phyloP scores from a whole-genome alignment of 2,888 invertebrate species.

The Xestia rhomboidea region DNA sequence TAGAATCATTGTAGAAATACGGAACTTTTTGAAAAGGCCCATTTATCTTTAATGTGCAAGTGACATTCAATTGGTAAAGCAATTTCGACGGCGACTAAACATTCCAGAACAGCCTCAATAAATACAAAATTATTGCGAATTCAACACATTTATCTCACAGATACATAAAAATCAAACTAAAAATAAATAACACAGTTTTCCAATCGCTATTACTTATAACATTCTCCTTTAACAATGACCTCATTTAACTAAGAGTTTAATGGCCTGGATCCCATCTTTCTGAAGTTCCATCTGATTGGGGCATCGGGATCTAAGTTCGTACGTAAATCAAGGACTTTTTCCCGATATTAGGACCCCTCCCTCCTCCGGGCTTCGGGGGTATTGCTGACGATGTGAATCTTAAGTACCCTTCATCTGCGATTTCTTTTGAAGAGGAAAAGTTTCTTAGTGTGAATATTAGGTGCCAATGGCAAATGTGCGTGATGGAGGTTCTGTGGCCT shows the following conservation, averaged over 20 bases:
- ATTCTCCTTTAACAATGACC: conserved; percentile 18
- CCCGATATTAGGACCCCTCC: conserved; percentile 42
- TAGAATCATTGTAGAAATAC: too few relatives aligned
- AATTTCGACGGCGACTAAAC: not conserved
- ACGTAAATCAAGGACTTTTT: conserved; percentile 63
- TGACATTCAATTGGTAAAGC: not conserved
- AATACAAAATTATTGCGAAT: not conserved
- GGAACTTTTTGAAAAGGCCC: too few relatives aligned
- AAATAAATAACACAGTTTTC: not conserved
- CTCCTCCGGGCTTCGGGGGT: conserved; percentile 4
- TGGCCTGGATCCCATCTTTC: conserved; percentile 23
- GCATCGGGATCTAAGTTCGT: conserved; percentile 47
- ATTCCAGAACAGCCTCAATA: not conserved
- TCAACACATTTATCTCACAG: not conserved
- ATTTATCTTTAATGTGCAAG: too few relatives aligned
- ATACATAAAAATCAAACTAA: not conserved
- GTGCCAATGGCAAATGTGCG: conserved; percentile 17
- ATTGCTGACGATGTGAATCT: conserved; percentile 55
- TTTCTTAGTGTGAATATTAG: conserved; percentile 37
- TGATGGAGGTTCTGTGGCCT: conserved; percentile 1
- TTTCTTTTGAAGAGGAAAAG: conserved; percentile 27
- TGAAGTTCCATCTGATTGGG: conserved; percentile 59
- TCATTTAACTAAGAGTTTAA: conserved; percentile 47
- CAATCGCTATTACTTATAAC: conserved; percentile 3
- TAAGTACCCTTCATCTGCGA: conserved; percentile 37